Base-by-base conservation (phyloP, 1,140 invertebrate genomes). In the Hestina assimilis region DNA sequence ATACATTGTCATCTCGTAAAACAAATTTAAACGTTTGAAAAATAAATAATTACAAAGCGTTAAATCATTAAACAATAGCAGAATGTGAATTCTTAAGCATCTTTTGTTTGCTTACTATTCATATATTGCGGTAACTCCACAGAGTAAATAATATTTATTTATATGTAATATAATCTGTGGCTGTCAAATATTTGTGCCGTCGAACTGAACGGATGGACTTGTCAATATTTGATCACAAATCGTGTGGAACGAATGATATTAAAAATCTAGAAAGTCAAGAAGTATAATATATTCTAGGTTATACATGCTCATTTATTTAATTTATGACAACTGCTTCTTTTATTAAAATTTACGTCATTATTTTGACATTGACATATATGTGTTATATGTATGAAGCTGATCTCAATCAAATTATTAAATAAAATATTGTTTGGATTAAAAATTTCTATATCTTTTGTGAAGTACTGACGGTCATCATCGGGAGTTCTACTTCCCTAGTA, bases 171-270 rank as follows among this genome's bases (percentile, higher is more conserved):
- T 48, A 33, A 48, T 48, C 45, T 48, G 17, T 48, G 12, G 28
- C 23, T 20, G 17, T 38, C 33, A 14, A 45, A 48, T 48, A 48
- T 48, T 48, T 48, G 45, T 33, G 11, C 12, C 12, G 23, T 11
- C 29, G 9, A 21, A 33, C 29, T 48, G 29, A 17, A 14, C 20
- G 17, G 15, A 17, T 19, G 20, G 11, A 31, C 7, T 17, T 48
- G 45, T 48, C 45, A 48, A 35, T 48, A 35, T 48, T 48, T 48
- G 29, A 19, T n/a, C 19, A 28, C 20, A 33, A 48, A 35, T 48
- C 19, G 9, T 33, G 17, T 17, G 8, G n/a, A 31, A 14, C 9
- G 11, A 19, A 19, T 20, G 7, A n/a, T n/a, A n/a, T n/a, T n/a
- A n/a, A n/a, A n/a, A n/a, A n/a, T n/a, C n/a, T n/a, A n/a, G n/a